Evolutionary conservation across 2,888 invertebrate genomes (phyloP), one percentile per base, ranked within the genome.

Genomic region (Clunio marinus): DNA sequence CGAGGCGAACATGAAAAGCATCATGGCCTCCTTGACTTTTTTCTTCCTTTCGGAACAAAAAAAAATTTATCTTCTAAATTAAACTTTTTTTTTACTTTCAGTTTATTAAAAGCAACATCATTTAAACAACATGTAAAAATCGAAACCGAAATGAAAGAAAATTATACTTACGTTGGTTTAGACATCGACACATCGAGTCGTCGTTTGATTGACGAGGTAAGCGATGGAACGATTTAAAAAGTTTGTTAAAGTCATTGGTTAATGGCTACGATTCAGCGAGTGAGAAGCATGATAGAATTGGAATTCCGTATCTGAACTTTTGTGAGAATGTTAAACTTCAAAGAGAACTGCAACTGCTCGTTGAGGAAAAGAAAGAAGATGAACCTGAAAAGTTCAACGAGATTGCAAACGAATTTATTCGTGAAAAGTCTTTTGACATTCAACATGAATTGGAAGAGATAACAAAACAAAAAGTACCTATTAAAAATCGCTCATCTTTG

Each of bases 161-260:
- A 87, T 75, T 93, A 90, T 77, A 83, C 86, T 28, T 80, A 91
- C 55, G 87, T 92, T 28, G 88, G 90, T 62, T 89, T 91, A 85
- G 91, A 91, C 75, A 86, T 92, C 78, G 91, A 92, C 75, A 88
- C 91, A 13, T 92, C 92, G 15, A 92, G 92, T 65, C 84, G 89
- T 69, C 83, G 89, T 74, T 82, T 92, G 45, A 87, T 91, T 72
- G 92, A 93, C 76, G 92, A 93, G 74, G 78, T 78, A 70, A 72
- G 72, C 71, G 2, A 75, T 84, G 71, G 86, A 86, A 57, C 80
- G 84, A 72, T 88, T 87, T 74, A 80, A 80, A 59, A 77, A 81
- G 69, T 80, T 83, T 5, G 87, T 88, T 1, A n/a, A 86, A 86
- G 76, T 86, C 86, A 22, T 88, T 88, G 75, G 84, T 82, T 13